Evolutionary conservation across 2,797 vertebrate genomes (phyloP), one percentile per base, ranked within the genome.

Genomic region (Xiphorhynchus erythropygius): DNA sequence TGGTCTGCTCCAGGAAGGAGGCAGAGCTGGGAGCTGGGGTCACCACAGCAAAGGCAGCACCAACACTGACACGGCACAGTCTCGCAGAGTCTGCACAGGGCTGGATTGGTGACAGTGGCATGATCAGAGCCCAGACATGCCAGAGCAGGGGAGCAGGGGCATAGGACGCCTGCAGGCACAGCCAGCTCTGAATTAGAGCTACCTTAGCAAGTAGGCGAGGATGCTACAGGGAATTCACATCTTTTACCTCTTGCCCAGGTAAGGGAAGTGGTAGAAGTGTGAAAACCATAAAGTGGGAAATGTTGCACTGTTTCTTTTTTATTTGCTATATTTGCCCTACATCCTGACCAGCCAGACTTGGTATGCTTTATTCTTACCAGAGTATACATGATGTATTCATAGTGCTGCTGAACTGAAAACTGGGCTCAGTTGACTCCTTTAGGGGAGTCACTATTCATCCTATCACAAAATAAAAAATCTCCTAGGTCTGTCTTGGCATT

Each of bases 351-450:
- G n/a, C 1, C 22, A 73, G 18, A 52, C 4, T 50, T 49, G 1
- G 3, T 76, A 13, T 79, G 27, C 10, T 62, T 56, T 53, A 44
- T 18, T 52, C 15, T 70, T 2, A 0, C 13, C 23, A 49, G 55
- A 78, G 8, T 7, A 63, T 13, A 19, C 1, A 2, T 39, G 7
- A 11, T 53, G 25, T 39, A 3, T 41, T 78, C 0, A 0, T 8
- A 28, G 12, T 56, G 17, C 12, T 64, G 30, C 32, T 64, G 69
- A 44, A 84, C 19, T 52, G 25, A 90, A 91, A 65, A 10, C 7
- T 52, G 32, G 9, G 13, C 6, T 76, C 18, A 32, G 13, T 0
- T 35, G 4, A 39, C 27, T 79, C 9, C 8, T 39, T 87, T 27
- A 52, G 2, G 2, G 9, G 9, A 28, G 42, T 53, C 17, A 62